Evolutionary conservation across 2,113 vertebrate species (phyloP), one percentile per base, ranked within the genome.

Genomic region (Prochilodus magdalenae): DNA sequence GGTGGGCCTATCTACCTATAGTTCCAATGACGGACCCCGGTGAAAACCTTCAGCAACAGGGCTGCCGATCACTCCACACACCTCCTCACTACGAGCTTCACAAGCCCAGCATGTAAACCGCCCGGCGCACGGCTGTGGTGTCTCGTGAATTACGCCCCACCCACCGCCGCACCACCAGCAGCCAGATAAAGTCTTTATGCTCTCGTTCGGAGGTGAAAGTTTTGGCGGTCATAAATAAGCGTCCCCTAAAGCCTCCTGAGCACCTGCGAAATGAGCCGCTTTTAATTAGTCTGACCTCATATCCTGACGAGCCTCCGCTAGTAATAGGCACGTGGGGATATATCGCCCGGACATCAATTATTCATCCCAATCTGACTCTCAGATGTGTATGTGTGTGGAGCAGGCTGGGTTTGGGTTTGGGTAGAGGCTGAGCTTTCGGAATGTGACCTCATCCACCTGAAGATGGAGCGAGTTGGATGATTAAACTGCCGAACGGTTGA

Each of bases 251-350:
- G 71, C n/a, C 66, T 51, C 65, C 36, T 29, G 29, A 79, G 40
- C 51, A 75, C 65, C 65, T 65, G 62, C 62, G 44, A 74, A 59
- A 67, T 59, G 60, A 78, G 76, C 82, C 13, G 62, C 51, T 60
- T 63, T 80, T 84, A 84, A 84, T 80, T 80, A 80, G 67, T 75
- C 79, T 79, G 77, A 80, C 51, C 78, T 84, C 83, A 84, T 76
- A 80, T 80, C 83, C 78, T 80, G 73, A 80, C 63, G 78, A 84
- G 65, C 47, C 63, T 76, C 65, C 27, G 72, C 70, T 75, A 62
- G 77, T 73, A 84, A 84, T 76, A 71, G 78, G 77, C 57, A 18
- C 70, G 80, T 26, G 74, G 77, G 77, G 75, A 84, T 84, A 80
- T 76, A 84, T 84, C 40, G 57, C 66, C 63, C 1, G 20, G 18